Base-by-base conservation (phyloP, 2,888 invertebrate species). In the Agrotis ipsilon region DNA sequence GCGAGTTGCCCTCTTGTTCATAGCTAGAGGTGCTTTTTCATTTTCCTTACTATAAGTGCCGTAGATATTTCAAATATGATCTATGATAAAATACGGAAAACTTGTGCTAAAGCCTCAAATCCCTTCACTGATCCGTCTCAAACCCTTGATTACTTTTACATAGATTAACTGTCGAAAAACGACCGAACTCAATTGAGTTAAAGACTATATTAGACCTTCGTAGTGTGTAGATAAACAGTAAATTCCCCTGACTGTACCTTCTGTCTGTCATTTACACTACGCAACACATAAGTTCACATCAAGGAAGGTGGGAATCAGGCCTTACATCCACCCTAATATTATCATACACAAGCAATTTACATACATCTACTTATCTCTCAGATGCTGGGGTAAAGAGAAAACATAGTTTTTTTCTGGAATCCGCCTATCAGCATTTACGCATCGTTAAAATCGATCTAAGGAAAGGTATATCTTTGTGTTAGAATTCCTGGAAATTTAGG, bases 261-360 rank as follows among this genome's bases (percentile, higher is more conserved):
- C 77, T 67, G 71, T 1, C 3, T 39, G 16, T 11, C 5, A 66
- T 39, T 11, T 13, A 27, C 7, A 45, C 70, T 4, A 32, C 64
- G 32, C 5, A 11, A 18, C 21, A 65, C 52, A 57, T 68, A 79
- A 81, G 58, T 77, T 68, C 62, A 77, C 67, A 77, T 77, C 51
- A 59, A 77, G 48, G 63, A 43, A 81, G 77, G 71, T 67, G 71
- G 51, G 64, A 81, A 81, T 65, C 78, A 55, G 52, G 61, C 49
- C 67, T 27, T 54, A 77, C 78, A 65, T 77, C 55, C 51, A 61
- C 61, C 78, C 43, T 65, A 72, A 71, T 81, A 79, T 79, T 79
- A 79, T 81, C 81, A 79, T 81, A 81, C 43, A 81, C 72, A 70
- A 71, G 52, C 62, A 63, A 79, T 79, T 81, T 79, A 81, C 78